These are phyloP conservation scores for Lepisosteus osseus DNA, from an alignment of 2,113 vertebrate species.

Conservation along the genomic window DNA sequence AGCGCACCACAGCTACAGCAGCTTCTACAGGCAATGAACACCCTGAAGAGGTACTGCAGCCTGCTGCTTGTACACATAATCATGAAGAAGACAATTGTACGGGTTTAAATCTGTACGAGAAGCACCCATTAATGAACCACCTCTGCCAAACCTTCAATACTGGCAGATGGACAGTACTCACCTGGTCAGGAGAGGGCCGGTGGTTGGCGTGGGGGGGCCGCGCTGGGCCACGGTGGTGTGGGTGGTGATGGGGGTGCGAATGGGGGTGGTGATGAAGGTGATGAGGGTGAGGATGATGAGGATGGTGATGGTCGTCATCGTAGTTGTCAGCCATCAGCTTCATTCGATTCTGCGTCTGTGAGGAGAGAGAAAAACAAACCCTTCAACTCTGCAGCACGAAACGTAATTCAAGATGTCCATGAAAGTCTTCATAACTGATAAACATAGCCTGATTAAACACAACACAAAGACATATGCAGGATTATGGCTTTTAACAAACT, in stretches of 20 bases:
- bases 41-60: no score
- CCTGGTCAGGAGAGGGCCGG: conserved; percentile 88
- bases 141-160: no score
- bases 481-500: not conserved
- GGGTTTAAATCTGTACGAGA: no score
- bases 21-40: no score
- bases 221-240: conserved; percentile 74
- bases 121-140: no score
- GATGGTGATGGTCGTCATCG: conserved; percentile 90
- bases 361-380: conserved; percentile 27
- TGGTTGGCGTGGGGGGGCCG: conserved; percentile 85
- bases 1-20: no score
- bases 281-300: conserved; percentile 80
- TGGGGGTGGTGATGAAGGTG: conserved; percentile 79
- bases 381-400: no score
- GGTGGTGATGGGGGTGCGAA: conserved; percentile 60
- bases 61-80: no score
- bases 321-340: conserved; percentile 96
- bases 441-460: not conserved
- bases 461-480: not conserved
- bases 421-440: not conserved
- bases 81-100: no score
- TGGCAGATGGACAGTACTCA: conserved; percentile 41
- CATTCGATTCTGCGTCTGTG: conserved; percentile 95
- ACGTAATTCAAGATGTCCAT: not conserved